Conservation (phyloP, 2,113 vertebrate genomes). For the Acanthochromis polyacanthus region DNA sequence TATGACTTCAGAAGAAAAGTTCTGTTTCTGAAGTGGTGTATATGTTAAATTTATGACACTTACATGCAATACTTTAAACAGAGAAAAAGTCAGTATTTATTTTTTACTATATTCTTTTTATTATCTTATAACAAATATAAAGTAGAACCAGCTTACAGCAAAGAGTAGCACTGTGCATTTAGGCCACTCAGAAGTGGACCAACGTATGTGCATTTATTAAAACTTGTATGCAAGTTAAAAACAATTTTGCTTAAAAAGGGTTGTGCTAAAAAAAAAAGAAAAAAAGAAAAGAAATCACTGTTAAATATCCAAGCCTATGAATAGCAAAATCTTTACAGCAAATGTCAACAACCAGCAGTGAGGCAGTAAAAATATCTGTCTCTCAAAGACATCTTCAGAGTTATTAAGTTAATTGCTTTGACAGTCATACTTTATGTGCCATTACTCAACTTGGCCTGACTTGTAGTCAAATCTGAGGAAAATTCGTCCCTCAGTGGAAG, state of each 20-base stretch:
- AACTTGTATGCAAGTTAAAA: conserved; percentile 51
- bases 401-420: conserved; percentile 28
- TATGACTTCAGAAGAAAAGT: too few relatives aligned
- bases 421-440: conserved; percentile 26
- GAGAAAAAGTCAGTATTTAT: background rate
- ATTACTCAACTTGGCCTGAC: conserved; percentile 13
- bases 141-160: conserved; percentile 47
- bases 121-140: conserved; percentile 65
- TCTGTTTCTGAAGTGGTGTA: too few relatives aligned
- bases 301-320: conserved; percentile 20
- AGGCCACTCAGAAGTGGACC: conserved; percentile 39
- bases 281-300: background rate
- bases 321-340: conserved; percentile 40
- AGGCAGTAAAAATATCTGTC: conserved; percentile 5
- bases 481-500: background rate
- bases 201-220: conserved; percentile 43
- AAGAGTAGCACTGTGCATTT: conserved; percentile 15
- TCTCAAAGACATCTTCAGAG: conserved; percentile 24
- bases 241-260: conserved; percentile 35
- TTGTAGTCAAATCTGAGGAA: background rate
- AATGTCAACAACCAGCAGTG: background rate
- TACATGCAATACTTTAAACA: too few relatives aligned
- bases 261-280: background rate
- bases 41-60: too few relatives aligned
- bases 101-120: conserved; percentile 48